Evolutionary conservation across 2,113 vertebrate genomes (phyloP).

Genomic region (Corythoichthys haematopterus): DNA sequence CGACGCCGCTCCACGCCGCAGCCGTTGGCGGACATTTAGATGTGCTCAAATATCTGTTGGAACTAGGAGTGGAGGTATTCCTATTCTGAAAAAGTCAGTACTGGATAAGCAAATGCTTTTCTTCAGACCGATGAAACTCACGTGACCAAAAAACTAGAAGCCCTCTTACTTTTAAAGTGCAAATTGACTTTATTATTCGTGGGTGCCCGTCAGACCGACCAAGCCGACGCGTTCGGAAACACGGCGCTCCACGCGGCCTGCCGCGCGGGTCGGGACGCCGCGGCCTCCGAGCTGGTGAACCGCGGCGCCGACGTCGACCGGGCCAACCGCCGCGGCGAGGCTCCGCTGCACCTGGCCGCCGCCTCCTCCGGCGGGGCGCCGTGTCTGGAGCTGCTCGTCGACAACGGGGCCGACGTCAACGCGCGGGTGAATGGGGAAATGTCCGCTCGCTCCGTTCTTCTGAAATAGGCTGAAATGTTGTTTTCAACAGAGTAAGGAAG

Average conservation of each 20-base stretch:
- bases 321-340: conserved; percentile 83
- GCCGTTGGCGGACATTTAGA: conserved; percentile 86
- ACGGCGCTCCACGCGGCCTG: conserved; percentile 95
- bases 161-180: too few species aligned
- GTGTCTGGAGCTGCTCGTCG: conserved; percentile 91
- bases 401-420: conserved; percentile 91
- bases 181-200: too few species aligned
- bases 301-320: conserved; percentile 89
- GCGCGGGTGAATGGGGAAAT: conserved; percentile 73
- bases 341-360: conserved; percentile 88
- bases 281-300: conserved; percentile 89
- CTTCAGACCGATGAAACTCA: background rate
- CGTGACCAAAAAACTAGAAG: too few species aligned
- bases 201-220: conserved; percentile 76
- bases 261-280: conserved; percentile 86
- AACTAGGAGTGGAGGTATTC: conserved; percentile 82
- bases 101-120: background rate
- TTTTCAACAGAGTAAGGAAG: conserved; percentile 84
- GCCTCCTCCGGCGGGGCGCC: conserved; percentile 88
- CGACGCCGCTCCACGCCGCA: conserved; percentile 88
- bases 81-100: background rate
- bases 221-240: conserved; percentile 86
- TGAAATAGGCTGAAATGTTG: background rate
- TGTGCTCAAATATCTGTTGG: conserved; percentile 83
- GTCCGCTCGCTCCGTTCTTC: too few species aligned